These are phyloP conservation scores for Brachystomella parvula DNA, from an alignment of 1,140 invertebrate genomes.

Conservation along the genomic window DNA sequence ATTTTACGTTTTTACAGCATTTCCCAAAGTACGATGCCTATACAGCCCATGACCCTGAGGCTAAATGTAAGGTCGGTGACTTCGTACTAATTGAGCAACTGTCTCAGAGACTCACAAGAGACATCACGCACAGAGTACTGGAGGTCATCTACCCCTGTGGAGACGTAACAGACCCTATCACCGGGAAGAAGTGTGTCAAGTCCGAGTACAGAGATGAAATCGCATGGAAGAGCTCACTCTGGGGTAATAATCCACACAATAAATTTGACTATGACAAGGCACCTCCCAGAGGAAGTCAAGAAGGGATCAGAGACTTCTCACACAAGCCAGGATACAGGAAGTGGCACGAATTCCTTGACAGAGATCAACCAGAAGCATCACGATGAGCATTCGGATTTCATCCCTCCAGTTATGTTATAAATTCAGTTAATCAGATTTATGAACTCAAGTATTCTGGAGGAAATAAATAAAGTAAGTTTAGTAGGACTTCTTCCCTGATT, in stretches of 20 bases:
- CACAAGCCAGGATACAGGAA: slow-evolving; percentile 64
- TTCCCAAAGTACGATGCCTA: slow-evolving; percentile 61
- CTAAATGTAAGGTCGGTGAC: slow-evolving; percentile 69
- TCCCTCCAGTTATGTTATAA: too few species aligned
- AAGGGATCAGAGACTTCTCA: slow-evolving; percentile 70
- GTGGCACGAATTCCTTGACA: slow-evolving; percentile 60
- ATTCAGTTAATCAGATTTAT: too few species aligned
- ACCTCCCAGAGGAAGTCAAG: slow-evolving; percentile 65
- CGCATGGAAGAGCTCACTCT: slow-evolving; percentile 54
- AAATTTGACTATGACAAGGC: slow-evolving; percentile 67
- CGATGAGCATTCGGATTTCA: too few species aligned
- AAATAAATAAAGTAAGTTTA: too few species aligned
- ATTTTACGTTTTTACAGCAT: slow-evolving; percentile 54
- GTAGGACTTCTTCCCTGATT: too few species aligned
- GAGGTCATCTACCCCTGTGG: slow-evolving; percentile 71
- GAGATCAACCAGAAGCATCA: slow-evolving; percentile 41
- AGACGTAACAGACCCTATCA: slow-evolving; percentile 72
- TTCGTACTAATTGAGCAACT: slow-evolving; percentile 66
- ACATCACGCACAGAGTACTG: slow-evolving; percentile 68
- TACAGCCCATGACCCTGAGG: slow-evolving; percentile 67
- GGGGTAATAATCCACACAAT: slow-evolving; percentile 54
- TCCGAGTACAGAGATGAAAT: slow-evolving; percentile 64
- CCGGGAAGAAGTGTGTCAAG: slow-evolving; percentile 65
- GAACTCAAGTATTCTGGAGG: too few species aligned
- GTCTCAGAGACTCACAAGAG: slow-evolving; percentile 59